Conservation (phyloP, 2,888 invertebrate genomes). For the Monochamus alternatus region DNA sequence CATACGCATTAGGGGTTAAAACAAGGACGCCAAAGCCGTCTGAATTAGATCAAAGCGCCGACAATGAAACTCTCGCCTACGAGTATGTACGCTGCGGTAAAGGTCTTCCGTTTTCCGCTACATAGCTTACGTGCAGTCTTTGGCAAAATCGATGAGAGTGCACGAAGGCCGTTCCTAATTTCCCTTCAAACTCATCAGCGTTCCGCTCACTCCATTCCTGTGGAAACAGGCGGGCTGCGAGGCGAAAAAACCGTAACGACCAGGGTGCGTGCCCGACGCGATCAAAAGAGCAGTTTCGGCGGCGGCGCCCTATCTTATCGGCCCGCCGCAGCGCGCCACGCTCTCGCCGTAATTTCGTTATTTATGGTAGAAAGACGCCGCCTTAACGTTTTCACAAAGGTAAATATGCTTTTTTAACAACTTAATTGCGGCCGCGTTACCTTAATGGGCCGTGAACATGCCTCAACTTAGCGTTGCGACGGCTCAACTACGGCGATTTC, state of each 20-base stretch:
- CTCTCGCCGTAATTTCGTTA: slow-evolving; percentile 7
- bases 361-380: slow-evolving; percentile 14
- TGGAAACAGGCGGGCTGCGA: neutral
- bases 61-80: too few relatives aligned
- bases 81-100: too few relatives aligned
- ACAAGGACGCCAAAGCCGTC: too few relatives aligned
- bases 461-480: neutral
- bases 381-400: slow-evolving; percentile 15
- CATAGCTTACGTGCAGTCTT: neutral
- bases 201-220: neutral
- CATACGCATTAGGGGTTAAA: too few relatives aligned
- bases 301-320: slow-evolving; percentile 30
- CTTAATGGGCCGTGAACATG: neutral
- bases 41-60: too few relatives aligned
- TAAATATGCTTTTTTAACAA: slow-evolving; percentile 14
- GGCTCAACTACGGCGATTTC: too few relatives aligned
- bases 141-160: neutral
- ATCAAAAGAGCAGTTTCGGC: slow-evolving; percentile 23
- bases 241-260: slow-evolving; percentile 23
- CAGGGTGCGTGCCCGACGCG: slow-evolving; percentile 21
- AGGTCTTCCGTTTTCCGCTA: too few relatives aligned
- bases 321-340: slow-evolving; percentile 25
- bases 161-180: neutral
- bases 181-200: neutral
- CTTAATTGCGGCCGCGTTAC: neutral